Percentiles rank a stretch among this genome's conserved stretches.
Conservation (phyloP, 2,113 vertebrate species). For the Ifrita kowaldi region DNA sequence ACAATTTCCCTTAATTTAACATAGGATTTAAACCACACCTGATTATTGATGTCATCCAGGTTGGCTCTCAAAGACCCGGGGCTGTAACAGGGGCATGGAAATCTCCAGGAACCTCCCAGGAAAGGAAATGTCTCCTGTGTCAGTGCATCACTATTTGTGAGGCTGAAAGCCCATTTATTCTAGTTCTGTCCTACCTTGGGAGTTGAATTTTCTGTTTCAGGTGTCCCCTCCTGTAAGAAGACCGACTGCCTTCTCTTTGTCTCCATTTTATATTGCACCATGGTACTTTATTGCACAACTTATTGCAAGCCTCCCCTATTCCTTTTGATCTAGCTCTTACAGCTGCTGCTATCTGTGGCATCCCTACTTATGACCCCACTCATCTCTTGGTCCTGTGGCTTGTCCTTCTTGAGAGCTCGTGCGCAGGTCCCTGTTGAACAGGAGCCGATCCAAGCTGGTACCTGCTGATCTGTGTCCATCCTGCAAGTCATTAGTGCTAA, state of each 20-base stretch:
- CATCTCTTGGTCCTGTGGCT: background rate
- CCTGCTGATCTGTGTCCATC: rapidly evolving
- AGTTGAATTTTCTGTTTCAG: background rate
- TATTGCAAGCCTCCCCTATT: background rate
- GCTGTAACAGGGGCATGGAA: background rate
- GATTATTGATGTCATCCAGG: background rate
- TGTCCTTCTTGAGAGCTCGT: background rate
- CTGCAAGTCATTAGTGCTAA: background rate
- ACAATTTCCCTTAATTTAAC: background rate
- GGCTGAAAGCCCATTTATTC: background rate
- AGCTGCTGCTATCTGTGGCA: background rate
- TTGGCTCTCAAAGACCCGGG: background rate
- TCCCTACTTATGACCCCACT: background rate
- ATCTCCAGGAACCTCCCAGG: background rate
- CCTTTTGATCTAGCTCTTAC: background rate
- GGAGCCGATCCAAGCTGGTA: background rate
- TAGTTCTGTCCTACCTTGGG: background rate
- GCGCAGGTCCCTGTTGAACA: background rate
- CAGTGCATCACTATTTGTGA: background rate
- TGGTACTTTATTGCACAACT: background rate
- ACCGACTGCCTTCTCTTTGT: background rate
- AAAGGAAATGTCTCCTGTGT: background rate
- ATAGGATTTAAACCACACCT: background rate
- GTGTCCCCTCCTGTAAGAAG: background rate
- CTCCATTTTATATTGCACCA: background rate